Percentiles rank a stretch among this genome's conserved stretches.
Evolutionary conservation across 2,888 invertebrate genomes (phyloP).

Genomic region (Eledone cirrhosa): DNA sequence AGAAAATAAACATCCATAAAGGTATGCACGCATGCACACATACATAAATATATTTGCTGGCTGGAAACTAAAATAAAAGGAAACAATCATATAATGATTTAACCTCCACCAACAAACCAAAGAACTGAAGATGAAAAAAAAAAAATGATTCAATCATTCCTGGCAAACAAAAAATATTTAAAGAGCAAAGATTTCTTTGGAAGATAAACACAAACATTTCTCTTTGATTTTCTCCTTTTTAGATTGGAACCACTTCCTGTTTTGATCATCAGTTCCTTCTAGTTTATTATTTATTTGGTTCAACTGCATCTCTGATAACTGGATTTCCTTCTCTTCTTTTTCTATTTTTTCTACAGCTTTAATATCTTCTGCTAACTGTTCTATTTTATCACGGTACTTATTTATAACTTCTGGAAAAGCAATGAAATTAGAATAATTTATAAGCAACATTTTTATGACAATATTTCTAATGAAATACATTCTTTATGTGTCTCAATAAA

Average conservation of each 20-base stretch:
- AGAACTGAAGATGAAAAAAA: too few species aligned
- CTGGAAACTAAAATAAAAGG: too few species aligned
- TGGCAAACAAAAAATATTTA: too few species aligned
- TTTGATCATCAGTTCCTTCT: conserved; percentile 45
- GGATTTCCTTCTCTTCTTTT: conserved; percentile 81
- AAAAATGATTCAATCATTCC: too few species aligned
- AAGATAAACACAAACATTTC: conserved; percentile 35
- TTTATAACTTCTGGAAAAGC: conserved; percentile 78
- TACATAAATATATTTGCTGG: too few species aligned
- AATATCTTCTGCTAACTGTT: conserved; percentile 80
- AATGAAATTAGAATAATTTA: not conserved
- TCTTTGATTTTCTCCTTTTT: conserved; percentile 79
- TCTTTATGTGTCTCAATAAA: too few species aligned
- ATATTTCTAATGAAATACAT: too few species aligned
- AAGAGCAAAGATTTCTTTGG: not conserved
- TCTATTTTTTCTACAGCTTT: conserved; percentile 81
- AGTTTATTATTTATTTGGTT: conserved; percentile 76
- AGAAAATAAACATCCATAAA: too few species aligned
- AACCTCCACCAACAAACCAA: too few species aligned
- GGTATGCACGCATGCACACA: too few species aligned
- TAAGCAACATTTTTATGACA: not conserved
- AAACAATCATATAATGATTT: too few species aligned
- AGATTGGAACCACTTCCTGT: conserved; percentile 83
- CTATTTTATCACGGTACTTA: conserved; percentile 82
- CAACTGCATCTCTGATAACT: conserved; percentile 86